A percentile compares a stretch with the other conserved stretches of the same genome.
Conservation (phyloP, 2,113 vertebrate species). For the Eidolon helvum region DNA sequence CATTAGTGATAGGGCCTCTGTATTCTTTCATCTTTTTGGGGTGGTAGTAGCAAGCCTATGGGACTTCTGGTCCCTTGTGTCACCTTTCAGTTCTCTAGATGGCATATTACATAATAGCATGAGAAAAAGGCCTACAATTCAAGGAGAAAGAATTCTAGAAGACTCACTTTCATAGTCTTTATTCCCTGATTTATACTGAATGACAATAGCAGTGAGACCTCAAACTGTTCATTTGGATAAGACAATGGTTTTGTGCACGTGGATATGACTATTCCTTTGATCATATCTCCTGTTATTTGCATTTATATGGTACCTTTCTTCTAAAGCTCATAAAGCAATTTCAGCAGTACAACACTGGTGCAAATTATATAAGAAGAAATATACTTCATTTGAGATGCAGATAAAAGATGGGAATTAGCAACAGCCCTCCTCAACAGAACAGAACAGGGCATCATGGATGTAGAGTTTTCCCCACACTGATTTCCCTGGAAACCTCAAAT, state of each 20-base stretch:
- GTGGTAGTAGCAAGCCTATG: neutral
- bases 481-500: neutral
- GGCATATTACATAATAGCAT: neutral
- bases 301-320: constrained; percentile 64
- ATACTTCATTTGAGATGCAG: constrained; percentile 49
- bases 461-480: neutral
- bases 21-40: neutral
- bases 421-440: neutral
- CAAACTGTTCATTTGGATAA: constrained; percentile 42
- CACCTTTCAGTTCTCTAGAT: constrained; percentile 22
- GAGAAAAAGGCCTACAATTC: constrained; percentile 42
- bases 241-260: constrained; percentile 19
- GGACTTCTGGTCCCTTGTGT: neutral
- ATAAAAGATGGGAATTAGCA: constrained; percentile 56
- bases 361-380: constrained; percentile 60
- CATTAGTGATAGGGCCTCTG: neutral
- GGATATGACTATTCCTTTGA: constrained; percentile 36
- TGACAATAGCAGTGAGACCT: constrained; percentile 21
- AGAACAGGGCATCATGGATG: neutral
- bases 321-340: constrained; percentile 66
- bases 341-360: constrained; percentile 47
- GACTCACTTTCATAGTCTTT: neutral
- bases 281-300: constrained; percentile 62
- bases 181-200: neutral
- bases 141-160: constrained; percentile 23